Conservation (phyloP, 2,113 vertebrate species). For the Cairina moschata region DNA sequence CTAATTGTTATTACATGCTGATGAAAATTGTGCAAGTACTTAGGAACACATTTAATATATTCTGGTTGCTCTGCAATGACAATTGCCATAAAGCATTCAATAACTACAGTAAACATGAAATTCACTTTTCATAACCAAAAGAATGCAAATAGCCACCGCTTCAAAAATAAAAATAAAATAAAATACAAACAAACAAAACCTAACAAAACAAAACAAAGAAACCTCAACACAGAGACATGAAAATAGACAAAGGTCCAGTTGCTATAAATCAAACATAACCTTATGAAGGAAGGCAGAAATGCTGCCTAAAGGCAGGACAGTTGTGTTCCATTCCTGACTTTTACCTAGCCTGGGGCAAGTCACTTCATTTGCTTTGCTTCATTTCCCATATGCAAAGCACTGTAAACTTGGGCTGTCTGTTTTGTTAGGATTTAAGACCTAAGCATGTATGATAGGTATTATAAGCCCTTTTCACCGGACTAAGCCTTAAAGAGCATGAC, state of each 20-base stretch:
- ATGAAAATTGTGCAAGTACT: neutral
- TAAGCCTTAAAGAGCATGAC: neutral
- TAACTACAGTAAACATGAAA: neutral
- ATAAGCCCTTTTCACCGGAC: neutral
- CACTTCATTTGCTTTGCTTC: neutral
- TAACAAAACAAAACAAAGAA: neutral
- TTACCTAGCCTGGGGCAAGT: neutral
- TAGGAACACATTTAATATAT: neutral
- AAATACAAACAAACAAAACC: neutral
- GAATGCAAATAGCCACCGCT: neutral
- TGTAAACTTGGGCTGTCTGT: neutral
- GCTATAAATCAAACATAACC: neutral
- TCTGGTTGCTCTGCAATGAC: neutral
- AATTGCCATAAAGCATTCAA: neutral
- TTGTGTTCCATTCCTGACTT: neutral
- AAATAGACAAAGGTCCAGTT: neutral
- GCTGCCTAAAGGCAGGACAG: neutral
- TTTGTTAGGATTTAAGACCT: neutral
- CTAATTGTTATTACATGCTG: neutral
- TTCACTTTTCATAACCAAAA: neutral
- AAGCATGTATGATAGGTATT: accelerated
- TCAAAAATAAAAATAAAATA: neutral
- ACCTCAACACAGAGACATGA: neutral
- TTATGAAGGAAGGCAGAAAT: neutral
- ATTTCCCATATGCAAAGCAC: neutral